These are phyloP conservation scores for Spea hammondii DNA, from an alignment of 2,797 vertebrate genomes.

Conservation along the genomic window DNA sequence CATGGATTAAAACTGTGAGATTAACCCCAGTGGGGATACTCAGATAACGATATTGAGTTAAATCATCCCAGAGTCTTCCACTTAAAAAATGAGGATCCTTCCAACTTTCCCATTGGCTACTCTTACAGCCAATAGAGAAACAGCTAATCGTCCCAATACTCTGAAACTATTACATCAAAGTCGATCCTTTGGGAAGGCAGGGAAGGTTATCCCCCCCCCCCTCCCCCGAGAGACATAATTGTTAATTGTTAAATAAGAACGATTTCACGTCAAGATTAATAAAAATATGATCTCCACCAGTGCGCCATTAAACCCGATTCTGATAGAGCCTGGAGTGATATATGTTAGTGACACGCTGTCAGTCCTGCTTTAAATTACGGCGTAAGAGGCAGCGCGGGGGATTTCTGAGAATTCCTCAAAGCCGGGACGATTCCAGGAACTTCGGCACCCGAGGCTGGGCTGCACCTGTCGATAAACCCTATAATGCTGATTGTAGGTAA, in stretches of 20 bases:
- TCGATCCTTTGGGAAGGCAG: neutral
- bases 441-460: too few relatives aligned
- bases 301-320: neutral
- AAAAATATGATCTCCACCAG: neutral
- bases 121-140: too few relatives aligned
- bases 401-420: conserved; percentile 4
- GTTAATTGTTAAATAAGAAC: neutral
- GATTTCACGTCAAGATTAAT: conserved; percentile 5
- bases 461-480: too few relatives aligned
- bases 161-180: neutral
- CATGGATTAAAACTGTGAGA: too few relatives aligned
- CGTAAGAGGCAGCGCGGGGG: neutral
- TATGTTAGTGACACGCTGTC: neutral
- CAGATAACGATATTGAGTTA: too few relatives aligned
- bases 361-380: neutral
- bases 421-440: neutral
- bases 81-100: too few relatives aligned
- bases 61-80: too few relatives aligned
- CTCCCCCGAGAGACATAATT: neutral
- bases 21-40: too few relatives aligned
- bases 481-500: too few relatives aligned
- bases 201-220: neutral
- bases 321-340: neutral
- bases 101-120: too few relatives aligned
- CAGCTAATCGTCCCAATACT: too few relatives aligned